phyloP scores from a whole-genome alignment of 1,140 invertebrate species.

The Whitmania pigra region DNA sequence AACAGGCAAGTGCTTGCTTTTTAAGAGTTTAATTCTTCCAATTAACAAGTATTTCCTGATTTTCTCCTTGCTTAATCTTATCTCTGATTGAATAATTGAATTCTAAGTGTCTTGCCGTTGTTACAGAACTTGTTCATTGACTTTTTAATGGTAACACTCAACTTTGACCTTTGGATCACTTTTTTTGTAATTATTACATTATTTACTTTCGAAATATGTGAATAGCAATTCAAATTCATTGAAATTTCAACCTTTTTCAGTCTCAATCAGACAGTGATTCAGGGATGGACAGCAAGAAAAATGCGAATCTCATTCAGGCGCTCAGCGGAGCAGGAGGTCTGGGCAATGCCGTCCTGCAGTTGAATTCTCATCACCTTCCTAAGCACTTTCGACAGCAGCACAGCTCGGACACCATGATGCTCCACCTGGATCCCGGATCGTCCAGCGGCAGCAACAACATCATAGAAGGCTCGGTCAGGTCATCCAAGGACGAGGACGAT shows the following conservation, averaged over 20 bases:
- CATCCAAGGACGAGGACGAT: not conserved
- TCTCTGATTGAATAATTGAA: no score
- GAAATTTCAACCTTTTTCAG: not conserved
- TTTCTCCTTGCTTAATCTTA: no score
- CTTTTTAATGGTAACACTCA: not conserved
- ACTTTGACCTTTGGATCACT: not conserved
- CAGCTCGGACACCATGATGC: not conserved
- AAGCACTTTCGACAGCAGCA: constrained; percentile 1
- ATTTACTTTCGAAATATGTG: no score
- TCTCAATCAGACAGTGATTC: constrained; percentile 8
- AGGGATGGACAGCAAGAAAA: constrained; percentile 11
- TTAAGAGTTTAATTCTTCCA: no score
- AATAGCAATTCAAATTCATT: not conserved
- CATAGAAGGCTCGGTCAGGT: not conserved
- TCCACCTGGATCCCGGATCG: not conserved
- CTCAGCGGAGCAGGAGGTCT: not conserved
- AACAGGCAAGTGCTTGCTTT: not conserved
- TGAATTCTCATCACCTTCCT: not conserved
- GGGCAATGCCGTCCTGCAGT: not conserved
- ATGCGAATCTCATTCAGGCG: constrained; percentile 1
- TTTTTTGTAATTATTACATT: not conserved
- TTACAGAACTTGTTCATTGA: not conserved
- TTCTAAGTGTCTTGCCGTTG: not conserved
- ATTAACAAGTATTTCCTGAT: no score
- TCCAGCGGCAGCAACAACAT: constrained; percentile 3